Conservation (phyloP, 2,113 vertebrate species). For the Tenebrosternarchus preto region DNA sequence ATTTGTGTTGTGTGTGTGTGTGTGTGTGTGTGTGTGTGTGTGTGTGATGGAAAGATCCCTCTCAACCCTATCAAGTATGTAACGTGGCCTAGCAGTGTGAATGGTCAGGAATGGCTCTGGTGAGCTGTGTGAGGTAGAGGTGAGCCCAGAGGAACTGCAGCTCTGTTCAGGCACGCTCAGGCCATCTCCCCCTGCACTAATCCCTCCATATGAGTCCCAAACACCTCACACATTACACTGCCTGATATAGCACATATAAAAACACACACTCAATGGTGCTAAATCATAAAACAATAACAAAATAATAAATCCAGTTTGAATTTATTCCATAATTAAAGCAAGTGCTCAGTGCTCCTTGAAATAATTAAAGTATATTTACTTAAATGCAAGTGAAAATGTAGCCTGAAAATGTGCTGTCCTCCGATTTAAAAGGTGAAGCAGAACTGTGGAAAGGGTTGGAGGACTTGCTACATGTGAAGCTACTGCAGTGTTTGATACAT, state of each 20-base stretch:
- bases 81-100: conserved; percentile 35
- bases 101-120: conserved; percentile 37
- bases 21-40: conserved; percentile 20
- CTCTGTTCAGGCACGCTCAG: conserved; percentile 71
- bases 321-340: background rate
- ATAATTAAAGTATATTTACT: background rate
- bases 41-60: conserved; percentile 19
- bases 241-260: background rate
- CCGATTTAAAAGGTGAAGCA: background rate
- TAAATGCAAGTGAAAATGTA: no score
- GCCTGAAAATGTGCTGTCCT: no score
- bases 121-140: conserved; percentile 34
- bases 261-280: background rate
- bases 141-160: conserved; percentile 51
- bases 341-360: background rate
- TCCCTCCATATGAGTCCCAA: conserved; percentile 62
- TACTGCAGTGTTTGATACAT: background rate
- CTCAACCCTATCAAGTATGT: conserved; percentile 31
- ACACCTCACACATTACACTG: background rate
- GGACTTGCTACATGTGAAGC: background rate
- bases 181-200: conserved; percentile 62
- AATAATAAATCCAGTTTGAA: no score
- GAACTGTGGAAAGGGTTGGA: background rate
- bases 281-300: background rate
- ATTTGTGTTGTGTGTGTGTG: conserved; percentile 3